Conservation (phyloP, 1,140 invertebrate genomes). For the Caenorhabditis elegans region DNA sequence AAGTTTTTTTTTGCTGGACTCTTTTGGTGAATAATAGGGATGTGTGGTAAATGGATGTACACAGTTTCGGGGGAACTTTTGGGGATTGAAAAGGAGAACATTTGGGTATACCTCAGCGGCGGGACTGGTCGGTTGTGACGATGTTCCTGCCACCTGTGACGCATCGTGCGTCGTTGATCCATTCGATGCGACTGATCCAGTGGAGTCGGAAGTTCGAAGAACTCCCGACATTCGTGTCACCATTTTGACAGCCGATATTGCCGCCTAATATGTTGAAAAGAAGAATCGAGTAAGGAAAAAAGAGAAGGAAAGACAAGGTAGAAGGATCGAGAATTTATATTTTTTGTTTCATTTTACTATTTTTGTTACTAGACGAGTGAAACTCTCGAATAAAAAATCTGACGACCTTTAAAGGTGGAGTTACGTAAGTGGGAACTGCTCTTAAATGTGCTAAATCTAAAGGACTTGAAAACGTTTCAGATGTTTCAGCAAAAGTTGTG, state of each 20-base stretch:
- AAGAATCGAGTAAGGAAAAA: slow-evolving; percentile 37
- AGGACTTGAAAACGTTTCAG: too few species aligned
- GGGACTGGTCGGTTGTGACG: slow-evolving; percentile 36
- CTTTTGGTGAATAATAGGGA: not conserved
- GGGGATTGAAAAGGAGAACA: not conserved
- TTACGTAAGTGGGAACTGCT: too few species aligned
- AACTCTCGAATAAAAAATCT: too few species aligned
- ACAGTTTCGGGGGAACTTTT: not conserved
- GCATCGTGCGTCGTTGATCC: slow-evolving; percentile 22
- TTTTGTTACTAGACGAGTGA: too few species aligned
- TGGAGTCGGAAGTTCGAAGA: slow-evolving; percentile 52
- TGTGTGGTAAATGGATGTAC: not conserved
- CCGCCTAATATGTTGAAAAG: slow-evolving; percentile 54
- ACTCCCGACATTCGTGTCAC: slow-evolving; percentile 62
- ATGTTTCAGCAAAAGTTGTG: too few species aligned
- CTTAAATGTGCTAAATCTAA: too few species aligned
- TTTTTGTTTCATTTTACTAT: too few species aligned
- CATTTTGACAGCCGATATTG: slow-evolving; percentile 65
- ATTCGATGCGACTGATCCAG: slow-evolving; percentile 44
- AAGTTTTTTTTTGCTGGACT: not conserved
- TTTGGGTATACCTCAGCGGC: slow-evolving; percentile 18
- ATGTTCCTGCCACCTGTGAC: not conserved
- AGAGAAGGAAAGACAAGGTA: not conserved
- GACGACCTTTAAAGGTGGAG: too few species aligned
- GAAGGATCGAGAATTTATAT: too few species aligned